Evolutionary conservation across 2,113 vertebrate genomes (phyloP).

Genomic region (Gasterosteus aculeatus): DNA sequence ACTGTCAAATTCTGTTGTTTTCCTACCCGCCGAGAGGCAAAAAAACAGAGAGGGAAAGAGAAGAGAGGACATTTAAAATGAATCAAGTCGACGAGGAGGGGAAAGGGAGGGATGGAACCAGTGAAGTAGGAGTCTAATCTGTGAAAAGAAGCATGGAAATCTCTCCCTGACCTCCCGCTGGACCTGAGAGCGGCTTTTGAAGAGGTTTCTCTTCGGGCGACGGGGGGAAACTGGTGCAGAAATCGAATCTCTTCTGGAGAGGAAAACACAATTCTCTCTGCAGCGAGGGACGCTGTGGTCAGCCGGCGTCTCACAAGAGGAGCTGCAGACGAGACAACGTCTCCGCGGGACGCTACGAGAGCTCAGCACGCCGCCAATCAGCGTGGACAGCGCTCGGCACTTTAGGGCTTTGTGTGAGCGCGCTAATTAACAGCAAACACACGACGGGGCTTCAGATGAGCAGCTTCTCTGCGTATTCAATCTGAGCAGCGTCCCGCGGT

Average conservation of each 20-base stretch:
- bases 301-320: background rate
- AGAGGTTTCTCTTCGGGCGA: constrained; percentile 8
- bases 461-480: background rate
- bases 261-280: background rate
- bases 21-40: background rate
- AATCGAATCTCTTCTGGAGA: constrained; percentile 29
- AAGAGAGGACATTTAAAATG: constrained; percentile 7
- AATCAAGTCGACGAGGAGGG: constrained; percentile 4
- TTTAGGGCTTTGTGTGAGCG: background rate
- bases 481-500: background rate
- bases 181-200: constrained; percentile 17
- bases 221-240: background rate
- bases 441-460: background rate
- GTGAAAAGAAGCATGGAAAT: constrained; percentile 26
- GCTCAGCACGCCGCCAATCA: background rate
- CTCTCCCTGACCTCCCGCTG: constrained; percentile 36
- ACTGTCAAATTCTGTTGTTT: background rate
- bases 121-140: constrained; percentile 4
- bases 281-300: background rate
- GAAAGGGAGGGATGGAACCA: constrained; percentile 17
- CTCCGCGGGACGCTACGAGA: background rate
- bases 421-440: background rate
- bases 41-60: background rate
- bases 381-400: background rate
- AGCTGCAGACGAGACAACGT: background rate